Evolutionary conservation across 1,140 invertebrate genomes (phyloP), one percentile per base, ranked within the genome.

Genomic region (Diploscapter pachys): DNA sequence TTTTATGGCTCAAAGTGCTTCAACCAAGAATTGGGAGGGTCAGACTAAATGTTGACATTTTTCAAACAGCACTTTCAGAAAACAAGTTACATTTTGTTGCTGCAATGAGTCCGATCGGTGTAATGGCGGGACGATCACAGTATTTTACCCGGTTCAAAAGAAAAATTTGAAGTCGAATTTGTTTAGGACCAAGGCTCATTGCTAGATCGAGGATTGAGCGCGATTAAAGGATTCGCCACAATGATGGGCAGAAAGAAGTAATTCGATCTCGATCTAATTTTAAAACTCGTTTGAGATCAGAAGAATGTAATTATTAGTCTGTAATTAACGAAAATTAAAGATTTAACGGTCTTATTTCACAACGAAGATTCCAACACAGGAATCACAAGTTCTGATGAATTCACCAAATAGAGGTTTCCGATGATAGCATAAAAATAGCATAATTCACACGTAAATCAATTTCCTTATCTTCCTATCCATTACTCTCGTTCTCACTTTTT

Each of bases 151-250:
- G 5, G 8, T 68, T 68, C 66, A 55, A 65, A 6, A 9, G 9
- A 9, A 31, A 65, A 9, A 31, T 8, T 8, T 31, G 51, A 9
- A 9, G 13, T 31, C 8, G 13, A 9, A 65, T 9, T 8, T 65
- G 31, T 65, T 65, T 31, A 68, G 66, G 66, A 68, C 2, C 11
- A 55, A n/a, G 66, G 66, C 8, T 68, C 66, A 50, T 68, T 68
- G 13, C 6, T 68, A 11, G 66, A 68, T 31, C 9, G 51, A 68
- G 66, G 66, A 68, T 8, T 68, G 66, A 55, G 52, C 53, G 56
- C 57, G 2, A 55, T 55, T 55, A 51, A 48, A 53, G 66, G 66
- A 6, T 11, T 68, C 31, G 63, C 63, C 31, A 49, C 63, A 49
- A 9, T 65, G 13, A 9, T 65, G 31, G 63, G 66, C 31, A 31